These are phyloP conservation scores for Drosophila sturtevanti DNA, from an alignment of 1,140 invertebrate species.

Conservation along the genomic window DNA sequence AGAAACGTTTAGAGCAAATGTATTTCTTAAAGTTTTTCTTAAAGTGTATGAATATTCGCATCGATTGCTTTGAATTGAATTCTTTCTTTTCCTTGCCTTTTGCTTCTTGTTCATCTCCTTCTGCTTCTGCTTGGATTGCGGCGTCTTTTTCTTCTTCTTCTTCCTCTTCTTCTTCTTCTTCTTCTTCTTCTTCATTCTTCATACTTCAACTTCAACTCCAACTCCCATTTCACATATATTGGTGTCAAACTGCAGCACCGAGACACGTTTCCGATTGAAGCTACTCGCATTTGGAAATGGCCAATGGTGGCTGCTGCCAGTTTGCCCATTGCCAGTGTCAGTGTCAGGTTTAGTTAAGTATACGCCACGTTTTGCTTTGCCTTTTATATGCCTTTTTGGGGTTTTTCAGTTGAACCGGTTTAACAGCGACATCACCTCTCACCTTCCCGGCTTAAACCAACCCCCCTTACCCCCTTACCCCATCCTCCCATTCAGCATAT, in stretches of 20 bases:
- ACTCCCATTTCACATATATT: conserved; percentile 45
- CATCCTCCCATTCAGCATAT: too few relatives aligned
- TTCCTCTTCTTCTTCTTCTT: background rate
- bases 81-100: background rate
- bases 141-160: background rate
- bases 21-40: too few relatives aligned
- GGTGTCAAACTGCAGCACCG: conserved; percentile 62
- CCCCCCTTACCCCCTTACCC: too few relatives aligned
- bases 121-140: background rate
- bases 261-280: conserved; percentile 47
- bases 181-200: conserved; percentile 6
- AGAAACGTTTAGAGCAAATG: too few relatives aligned
- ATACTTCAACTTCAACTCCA: background rate
- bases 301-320: conserved; percentile 21
- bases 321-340: conserved; percentile 60
- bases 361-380: conserved; percentile 64
- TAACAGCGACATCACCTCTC: conserved; percentile 1
- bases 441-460: too few relatives aligned
- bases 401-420: conserved; percentile 52
- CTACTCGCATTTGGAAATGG: conserved; percentile 68
- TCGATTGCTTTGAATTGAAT: background rate
- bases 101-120: background rate
- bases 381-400: conserved; percentile 64
- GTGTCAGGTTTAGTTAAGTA: conserved; percentile 69
- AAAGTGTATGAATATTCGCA: background rate